Evolutionary conservation across 92 coral and sea anemone genomes (phyloP), one percentile per base, ranked within the genome.

Genomic region (Virgularia gustaviana): DNA sequence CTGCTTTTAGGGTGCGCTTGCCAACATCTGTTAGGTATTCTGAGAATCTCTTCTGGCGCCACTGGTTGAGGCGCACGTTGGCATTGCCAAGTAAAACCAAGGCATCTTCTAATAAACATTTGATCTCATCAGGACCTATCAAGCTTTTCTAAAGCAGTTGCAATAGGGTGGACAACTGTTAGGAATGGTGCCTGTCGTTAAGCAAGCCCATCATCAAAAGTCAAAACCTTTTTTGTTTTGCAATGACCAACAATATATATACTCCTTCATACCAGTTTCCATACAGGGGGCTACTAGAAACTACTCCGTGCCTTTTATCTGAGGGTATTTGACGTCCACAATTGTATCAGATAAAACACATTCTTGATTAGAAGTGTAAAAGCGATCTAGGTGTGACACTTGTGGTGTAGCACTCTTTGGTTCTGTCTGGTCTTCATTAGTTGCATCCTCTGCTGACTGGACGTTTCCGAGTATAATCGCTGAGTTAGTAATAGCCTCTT

Each of bases 251-350:
- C 74, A 0, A 43, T 51, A 47, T 59, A 83, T 54, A 24, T 83
- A 70, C 28, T 83, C 83, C 56, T 77, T 83, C 60, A 65, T 83
- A 6, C 83, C 83, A 2, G 71, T 74, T 38, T 83, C 77, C 83
- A 70, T 83, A 29, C 60, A 70, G 33, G 77, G 80, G 23, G 80
- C 80, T 39, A 42, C 70, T 45, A 83, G 63, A 25, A 76, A 60
- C 7, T 2, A 2, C 33, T 83, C 87, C 1, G 80, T 53, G 36
- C 87, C 79, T 63, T 82, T 60, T 29, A 82, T 67, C 8, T 51
- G 58, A 20, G 86, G 79, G 62, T 77, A 82, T 24, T 63, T 31
- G 33, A 77, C 70, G 35, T 75, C 55, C 13, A 67, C 22, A 8
- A 75, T 60, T 81, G 76, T 82, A 33, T 68, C 58, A 19, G 86